Conservation (phyloP, 2,797 vertebrate species). For the Mareca strepera region DNA sequence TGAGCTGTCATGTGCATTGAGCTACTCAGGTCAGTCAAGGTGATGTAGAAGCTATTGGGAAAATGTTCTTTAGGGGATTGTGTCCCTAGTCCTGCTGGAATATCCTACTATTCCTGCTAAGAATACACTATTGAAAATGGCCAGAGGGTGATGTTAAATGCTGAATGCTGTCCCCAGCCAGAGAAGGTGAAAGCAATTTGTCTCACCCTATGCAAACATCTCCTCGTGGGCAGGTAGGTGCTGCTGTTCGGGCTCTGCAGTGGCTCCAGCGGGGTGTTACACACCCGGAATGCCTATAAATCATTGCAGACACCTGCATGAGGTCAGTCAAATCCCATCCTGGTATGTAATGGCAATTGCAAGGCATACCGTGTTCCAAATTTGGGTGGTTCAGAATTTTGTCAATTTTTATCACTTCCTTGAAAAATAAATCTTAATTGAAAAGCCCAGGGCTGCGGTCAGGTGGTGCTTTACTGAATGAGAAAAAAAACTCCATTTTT, state of each 20-base stretch:
- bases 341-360: not conserved
- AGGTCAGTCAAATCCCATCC: not conserved
- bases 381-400: not conserved
- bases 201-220: not conserved
- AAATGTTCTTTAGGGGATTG: fast-evolving
- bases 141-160: fast-evolving
- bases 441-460: not conserved
- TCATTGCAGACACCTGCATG: not conserved
- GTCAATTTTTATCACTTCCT: not conserved
- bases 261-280: not conserved
- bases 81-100: not conserved
- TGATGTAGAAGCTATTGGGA: fast-evolving
- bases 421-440: not conserved
- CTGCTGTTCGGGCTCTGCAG: not conserved
- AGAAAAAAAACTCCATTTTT: not conserved
- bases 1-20: fast-evolving
- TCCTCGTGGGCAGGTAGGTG: not conserved
- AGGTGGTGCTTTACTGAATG: not conserved
- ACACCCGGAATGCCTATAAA: fast-evolving
- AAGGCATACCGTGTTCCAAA: not conserved
- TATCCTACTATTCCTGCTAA: not conserved
- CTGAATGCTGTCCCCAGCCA: not conserved
- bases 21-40: not conserved
- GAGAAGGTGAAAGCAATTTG: not conserved
- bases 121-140: not conserved